Evolutionary conservation across 2,113 vertebrate species (phyloP).

Genomic region (Pedionomus torquatus): DNA sequence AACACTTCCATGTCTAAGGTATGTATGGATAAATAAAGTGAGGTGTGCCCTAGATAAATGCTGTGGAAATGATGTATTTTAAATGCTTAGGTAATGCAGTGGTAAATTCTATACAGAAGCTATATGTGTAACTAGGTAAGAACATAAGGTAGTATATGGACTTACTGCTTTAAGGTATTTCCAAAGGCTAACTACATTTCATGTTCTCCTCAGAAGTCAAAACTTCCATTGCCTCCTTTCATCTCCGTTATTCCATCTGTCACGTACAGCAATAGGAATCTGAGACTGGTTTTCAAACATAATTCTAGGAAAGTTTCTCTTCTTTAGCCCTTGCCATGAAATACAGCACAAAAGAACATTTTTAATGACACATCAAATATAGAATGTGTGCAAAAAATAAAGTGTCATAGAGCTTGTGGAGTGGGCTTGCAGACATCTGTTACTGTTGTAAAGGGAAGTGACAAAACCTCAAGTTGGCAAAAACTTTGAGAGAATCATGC

Average conservation of each 20-base stretch:
- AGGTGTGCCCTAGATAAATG: neutral
- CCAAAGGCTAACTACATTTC: neutral
- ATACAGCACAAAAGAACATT: neutral
- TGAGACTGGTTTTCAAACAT: neutral
- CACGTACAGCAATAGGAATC: neutral
- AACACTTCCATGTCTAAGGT: neutral
- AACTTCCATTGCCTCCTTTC: neutral
- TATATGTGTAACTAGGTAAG: neutral
- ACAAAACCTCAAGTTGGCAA: neutral
- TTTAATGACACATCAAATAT: neutral
- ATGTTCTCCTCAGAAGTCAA: neutral
- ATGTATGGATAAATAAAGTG: neutral
- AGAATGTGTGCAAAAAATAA: neutral
- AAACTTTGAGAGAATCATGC: neutral
- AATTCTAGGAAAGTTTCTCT: neutral
- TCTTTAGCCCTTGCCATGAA: neutral
- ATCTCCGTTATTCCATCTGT: neutral
- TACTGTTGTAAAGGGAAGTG: neutral
- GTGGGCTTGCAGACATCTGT: neutral
- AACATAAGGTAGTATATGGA: neutral
- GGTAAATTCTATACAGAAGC: neutral
- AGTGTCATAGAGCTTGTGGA: neutral
- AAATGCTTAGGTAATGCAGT: neutral
- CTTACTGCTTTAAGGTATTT: neutral
- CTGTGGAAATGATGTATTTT: neutral